phyloP scores from a whole-genome alignment of 2,888 invertebrate species.

The Metallyticus violacea region DNA sequence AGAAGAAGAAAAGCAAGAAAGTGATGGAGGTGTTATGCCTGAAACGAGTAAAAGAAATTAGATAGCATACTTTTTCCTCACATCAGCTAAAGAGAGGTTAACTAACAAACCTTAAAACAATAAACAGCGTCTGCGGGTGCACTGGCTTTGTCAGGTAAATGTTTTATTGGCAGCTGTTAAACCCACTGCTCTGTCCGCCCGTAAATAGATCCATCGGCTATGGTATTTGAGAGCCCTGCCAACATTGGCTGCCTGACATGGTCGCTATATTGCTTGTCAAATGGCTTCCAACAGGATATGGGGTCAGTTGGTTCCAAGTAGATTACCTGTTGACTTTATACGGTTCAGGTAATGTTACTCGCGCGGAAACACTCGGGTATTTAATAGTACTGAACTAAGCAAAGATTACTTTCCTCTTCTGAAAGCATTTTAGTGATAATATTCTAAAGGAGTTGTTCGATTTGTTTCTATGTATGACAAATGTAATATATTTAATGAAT shows the following conservation, averaged over 20 bases:
- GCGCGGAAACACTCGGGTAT: no score
- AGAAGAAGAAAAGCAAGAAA: no score
- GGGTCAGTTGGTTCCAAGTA: neutral
- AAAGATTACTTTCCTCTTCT: no score
- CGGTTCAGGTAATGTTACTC: neutral
- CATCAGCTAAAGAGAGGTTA: neutral
- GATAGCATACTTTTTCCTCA: no score
- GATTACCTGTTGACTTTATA: neutral
- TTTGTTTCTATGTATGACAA: no score
- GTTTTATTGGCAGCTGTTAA: neutral
- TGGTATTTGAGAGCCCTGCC: neutral
- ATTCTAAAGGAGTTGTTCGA: no score
- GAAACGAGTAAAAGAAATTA: no score
- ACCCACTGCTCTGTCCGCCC: neutral
- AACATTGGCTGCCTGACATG: neutral
- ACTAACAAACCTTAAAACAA: neutral
- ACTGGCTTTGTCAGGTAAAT: neutral
- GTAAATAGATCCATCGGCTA: neutral
- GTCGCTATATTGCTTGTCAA: neutral
- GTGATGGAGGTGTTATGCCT: no score
- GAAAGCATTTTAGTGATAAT: no score
- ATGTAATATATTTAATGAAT: no score
- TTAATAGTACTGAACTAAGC: no score
- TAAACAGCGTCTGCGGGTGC: neutral
- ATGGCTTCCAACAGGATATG: neutral